Evolutionary conservation across 1,140 invertebrate species (phyloP), one percentile per base, ranked within the genome.

Genomic region (Lineus longissimus): DNA sequence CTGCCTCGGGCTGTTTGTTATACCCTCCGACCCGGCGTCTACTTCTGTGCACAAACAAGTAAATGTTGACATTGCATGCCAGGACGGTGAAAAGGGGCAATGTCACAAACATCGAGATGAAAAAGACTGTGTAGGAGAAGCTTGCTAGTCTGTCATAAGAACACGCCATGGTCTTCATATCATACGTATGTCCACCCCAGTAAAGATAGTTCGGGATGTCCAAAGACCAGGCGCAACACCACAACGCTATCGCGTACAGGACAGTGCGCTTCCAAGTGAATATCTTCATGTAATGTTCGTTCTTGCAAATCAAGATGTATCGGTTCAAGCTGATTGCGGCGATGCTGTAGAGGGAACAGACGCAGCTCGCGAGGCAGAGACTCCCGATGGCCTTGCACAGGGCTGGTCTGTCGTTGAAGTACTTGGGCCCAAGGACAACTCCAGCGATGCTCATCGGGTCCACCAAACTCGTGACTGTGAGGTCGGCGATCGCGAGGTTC

Each of bases 71-170:
- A 59, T 77, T 76, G 27, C 70, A 72, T 31, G 76, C 47, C 2
- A 68, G 65, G 17, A 66, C 71, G 11, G 73, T 43, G 1, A 70
- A 15, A 19, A 74, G 61, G 0, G 76, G 76, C 2, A 75, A 62
- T 63, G 68, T 71, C 13, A 76, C 72, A 6, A 71, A 59, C 2
- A 73, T 61, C 4, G 70, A 60, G 0, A 68, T 69, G 63, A 76
- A 73, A 17, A 75, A 69, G 0, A 77, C 63, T 6, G 73, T 75
- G 58, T 75, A 77, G 2, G 68, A 66, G 61, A 61, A 70, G 6
- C 67, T 73, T 11, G 70, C 75, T 69, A 77, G 70, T 36, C 76
- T 54, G 60, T 77, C 70, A 70, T 72, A 75, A 27, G 74, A 69
- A 58, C 75, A 77, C 33, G 70, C 70, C 19, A 73, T 27, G 43